Evolutionary conservation across 2,888 invertebrate species (phyloP).

Genomic region (Pantelozetes paolii): DNA sequence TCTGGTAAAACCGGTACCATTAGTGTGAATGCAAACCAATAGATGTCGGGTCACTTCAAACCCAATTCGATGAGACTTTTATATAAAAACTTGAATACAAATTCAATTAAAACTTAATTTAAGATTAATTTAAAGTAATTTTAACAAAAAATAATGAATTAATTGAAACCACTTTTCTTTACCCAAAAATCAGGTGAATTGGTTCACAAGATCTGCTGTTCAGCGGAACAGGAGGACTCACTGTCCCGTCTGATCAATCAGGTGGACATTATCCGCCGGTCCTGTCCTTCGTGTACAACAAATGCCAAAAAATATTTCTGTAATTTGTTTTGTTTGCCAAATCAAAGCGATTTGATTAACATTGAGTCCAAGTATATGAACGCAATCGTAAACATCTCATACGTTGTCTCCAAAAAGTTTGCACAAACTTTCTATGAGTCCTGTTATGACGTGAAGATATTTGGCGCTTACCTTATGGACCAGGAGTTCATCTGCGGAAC

Average conservation of each 20-base stretch:
- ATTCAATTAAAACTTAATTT: too few relatives aligned
- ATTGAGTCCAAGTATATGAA: constrained; percentile 27
- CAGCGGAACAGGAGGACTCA: constrained; percentile 41
- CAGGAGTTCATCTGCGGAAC: constrained; percentile 37
- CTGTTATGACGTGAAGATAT: constrained; percentile 38
- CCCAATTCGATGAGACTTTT: too few relatives aligned
- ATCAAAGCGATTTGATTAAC: constrained; percentile 28
- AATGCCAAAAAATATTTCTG: constrained; percentile 41
- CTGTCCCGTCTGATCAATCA: constrained; percentile 26
- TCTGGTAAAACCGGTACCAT: too few relatives aligned
- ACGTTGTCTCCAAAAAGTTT: constrained; percentile 36
- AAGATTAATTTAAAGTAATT: too few relatives aligned
- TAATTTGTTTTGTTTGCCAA: constrained; percentile 41
- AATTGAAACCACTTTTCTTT: not conserved
- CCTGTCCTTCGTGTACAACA: constrained; percentile 41
- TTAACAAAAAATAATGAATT: too few relatives aligned
- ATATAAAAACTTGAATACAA: too few relatives aligned
- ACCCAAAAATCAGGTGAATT: constrained; percentile 35
- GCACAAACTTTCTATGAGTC: constrained; percentile 37
- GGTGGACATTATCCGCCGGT: constrained; percentile 37
- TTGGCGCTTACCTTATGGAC: constrained; percentile 40
- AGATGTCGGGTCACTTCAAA: too few relatives aligned
- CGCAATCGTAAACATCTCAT: constrained; percentile 34
- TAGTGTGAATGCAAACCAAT: too few relatives aligned
- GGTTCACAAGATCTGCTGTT: constrained; percentile 36